Percentiles rank a stretch among this genome's conserved stretches.
Conservation (phyloP, 2,797 vertebrate genomes). For the Enteromius anoplus region DNA sequence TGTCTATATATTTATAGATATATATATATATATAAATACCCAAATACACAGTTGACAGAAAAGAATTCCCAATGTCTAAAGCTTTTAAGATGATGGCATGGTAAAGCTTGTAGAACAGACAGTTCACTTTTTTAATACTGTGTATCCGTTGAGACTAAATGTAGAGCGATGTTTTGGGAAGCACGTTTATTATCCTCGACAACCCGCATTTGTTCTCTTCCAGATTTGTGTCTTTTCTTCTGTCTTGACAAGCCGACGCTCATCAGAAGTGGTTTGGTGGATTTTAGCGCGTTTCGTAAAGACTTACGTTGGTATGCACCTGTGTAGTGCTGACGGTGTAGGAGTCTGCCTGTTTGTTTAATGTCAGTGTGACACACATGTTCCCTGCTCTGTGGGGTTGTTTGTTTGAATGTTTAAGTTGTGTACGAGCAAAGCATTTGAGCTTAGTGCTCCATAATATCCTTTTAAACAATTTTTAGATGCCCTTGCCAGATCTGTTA, state of each 20-base stretch:
- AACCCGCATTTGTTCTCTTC: background rate
- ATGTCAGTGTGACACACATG: constrained; percentile 7
- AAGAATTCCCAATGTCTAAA: background rate
- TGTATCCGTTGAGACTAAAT: background rate
- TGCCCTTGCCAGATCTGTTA: background rate
- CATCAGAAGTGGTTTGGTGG: constrained; percentile 2
- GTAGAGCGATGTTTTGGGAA: background rate
- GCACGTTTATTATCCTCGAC: constrained; percentile 17
- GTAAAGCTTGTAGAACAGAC: constrained; percentile 11
- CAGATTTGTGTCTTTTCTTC: constrained; percentile 18
- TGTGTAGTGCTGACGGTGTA: constrained; percentile 18
- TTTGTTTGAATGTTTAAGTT: constrained; percentile 6
- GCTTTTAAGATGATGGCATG: constrained; percentile 6
- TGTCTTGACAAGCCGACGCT: background rate
- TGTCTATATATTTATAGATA: too few relatives aligned
- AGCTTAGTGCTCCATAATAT: background rate
- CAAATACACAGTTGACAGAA: background rate
- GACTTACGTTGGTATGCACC: background rate
- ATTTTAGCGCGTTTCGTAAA: background rate
- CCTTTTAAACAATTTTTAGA: background rate
- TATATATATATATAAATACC: too few relatives aligned
- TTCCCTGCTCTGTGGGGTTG: background rate
- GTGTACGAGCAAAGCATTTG: constrained; percentile 2
- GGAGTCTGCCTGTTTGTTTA: constrained; percentile 17
- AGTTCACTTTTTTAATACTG: constrained; percentile 6